Evolutionary conservation across 1,140 invertebrate species (phyloP), one percentile per base, ranked within the genome.

Genomic region (Arion vulgaris): DNA sequence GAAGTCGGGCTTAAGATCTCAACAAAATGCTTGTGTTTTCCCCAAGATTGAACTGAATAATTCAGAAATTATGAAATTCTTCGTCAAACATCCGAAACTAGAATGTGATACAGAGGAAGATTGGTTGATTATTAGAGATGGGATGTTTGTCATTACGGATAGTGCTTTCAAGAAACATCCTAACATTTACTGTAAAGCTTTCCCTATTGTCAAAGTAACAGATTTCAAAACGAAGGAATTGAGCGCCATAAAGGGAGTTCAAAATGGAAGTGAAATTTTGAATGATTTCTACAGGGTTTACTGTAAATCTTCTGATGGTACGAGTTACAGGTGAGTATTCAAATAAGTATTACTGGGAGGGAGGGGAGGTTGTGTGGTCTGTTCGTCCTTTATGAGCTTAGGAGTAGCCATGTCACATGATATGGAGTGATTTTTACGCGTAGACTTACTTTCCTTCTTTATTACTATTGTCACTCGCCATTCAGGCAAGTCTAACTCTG

Each of bases 1-100:
- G n/a, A n/a, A n/a, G n/a, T n/a, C n/a, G n/a, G n/a, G n/a, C n/a
- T n/a, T n/a, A n/a, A n/a, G 5, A 5, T 32, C 62, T 1, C 5
- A n/a, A 34, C n/a, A 66, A 32, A 1, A n/a, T 23, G 62, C 28
- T 7, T 96, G 95, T 86, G 94, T 93, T 69, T 93, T 94, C 85
- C 95, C 95, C 0, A 89, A 94, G 32, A 90, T 96, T 38, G 94
- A 95, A 0, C 86, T 95, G 68, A 93, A 94, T 84, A 94, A 94
- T 87, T 94, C 94, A 19, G 94, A 95, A 85, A 94, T 96, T 74
- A 94, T 94, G 93, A 94, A 94, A 89, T 95, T 95, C 85, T 93
- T 95, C 69, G 91, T 94, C 66, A 86, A 94, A 53, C 93, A 94
- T 23, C 91, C 93, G 5, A 93, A 94, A 69, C 91, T 96, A 28